A percentile compares a stretch with the other conserved stretches of the same genome.
Evolutionary conservation across 2,113 vertebrate genomes (phyloP).

Genomic region (Calidris pugnax): DNA sequence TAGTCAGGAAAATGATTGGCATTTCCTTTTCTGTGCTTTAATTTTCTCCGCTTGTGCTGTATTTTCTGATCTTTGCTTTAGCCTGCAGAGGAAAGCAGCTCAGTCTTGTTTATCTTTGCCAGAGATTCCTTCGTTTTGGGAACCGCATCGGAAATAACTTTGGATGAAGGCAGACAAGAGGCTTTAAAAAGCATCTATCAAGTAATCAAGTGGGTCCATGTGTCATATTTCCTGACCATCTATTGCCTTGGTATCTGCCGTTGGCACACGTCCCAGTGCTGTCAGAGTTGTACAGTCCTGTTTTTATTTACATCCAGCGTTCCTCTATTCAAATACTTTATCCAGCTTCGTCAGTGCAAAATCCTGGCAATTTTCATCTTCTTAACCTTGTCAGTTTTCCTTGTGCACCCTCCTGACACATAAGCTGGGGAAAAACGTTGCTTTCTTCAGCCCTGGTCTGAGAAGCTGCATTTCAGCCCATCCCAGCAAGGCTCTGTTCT

Average conservation of each 20-base stretch:
- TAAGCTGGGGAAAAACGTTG: not conserved
- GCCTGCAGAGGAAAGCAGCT: conserved; percentile 45
- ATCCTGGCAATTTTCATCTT: not conserved
- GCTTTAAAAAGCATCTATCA: conserved; percentile 64
- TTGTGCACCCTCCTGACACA: not conserved
- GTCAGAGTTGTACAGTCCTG: not conserved
- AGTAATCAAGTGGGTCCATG: conserved; percentile 29
- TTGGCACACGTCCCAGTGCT: not conserved
- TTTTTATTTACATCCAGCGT: conserved; percentile 29
- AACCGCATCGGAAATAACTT: conserved; percentile 61
- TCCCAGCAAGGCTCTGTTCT: not conserved
- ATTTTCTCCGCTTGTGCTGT: conserved; percentile 31
- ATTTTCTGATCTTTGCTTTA: conserved; percentile 49
- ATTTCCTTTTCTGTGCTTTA: conserved; percentile 60
- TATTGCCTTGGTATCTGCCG: conserved; percentile 47
- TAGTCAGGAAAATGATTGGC: conserved; percentile 50
- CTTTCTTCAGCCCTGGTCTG: not conserved
- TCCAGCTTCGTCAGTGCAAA: not conserved
- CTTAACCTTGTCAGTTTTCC: not conserved
- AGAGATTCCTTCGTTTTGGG: conserved; percentile 49
- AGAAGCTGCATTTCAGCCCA: not conserved
- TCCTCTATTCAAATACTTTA: not conserved
- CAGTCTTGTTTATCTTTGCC: conserved; percentile 52
- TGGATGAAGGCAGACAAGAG: conserved; percentile 42
- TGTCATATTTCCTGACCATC: conserved; percentile 60